Evolutionary conservation across 2,888 invertebrate species (phyloP).

Genomic region (Siphlonurus alternatus): DNA sequence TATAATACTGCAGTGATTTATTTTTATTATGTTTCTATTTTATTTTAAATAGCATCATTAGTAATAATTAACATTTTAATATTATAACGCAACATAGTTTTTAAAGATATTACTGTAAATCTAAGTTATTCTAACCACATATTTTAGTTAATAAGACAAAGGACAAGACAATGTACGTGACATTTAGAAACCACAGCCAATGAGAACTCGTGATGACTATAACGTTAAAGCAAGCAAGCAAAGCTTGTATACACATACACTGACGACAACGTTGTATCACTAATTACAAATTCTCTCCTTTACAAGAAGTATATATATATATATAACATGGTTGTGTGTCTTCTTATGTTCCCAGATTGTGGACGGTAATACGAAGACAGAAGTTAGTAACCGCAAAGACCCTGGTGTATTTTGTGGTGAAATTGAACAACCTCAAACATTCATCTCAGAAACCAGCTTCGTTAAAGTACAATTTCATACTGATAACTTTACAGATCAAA

Average conservation of each 20-base stretch:
- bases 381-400: constrained; percentile 72
- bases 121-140: too few species aligned
- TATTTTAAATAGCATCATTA: too few species aligned
- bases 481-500: constrained; percentile 86
- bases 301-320: not conserved
- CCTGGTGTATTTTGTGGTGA: constrained; percentile 87
- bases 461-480: constrained; percentile 82
- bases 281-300: not conserved
- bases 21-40: too few species aligned
- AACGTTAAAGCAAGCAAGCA: too few species aligned
- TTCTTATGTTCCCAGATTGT: constrained; percentile 56
- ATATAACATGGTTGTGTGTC: too few species aligned
- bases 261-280: not conserved
- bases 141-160: too few species aligned
- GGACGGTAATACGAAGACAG: constrained; percentile 79
- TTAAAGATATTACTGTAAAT: too few species aligned
- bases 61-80: too few species aligned
- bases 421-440: constrained; percentile 84
- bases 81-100: too few species aligned
- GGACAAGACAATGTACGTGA: not conserved
- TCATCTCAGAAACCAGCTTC: constrained; percentile 87
- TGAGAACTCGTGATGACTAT: too few species aligned
- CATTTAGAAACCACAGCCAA: not conserved
- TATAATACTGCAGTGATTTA: too few species aligned
- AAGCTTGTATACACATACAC: not conserved